Evolutionary conservation across 2,113 vertebrate species (phyloP).

Genomic region (Etia nguti): DNA sequence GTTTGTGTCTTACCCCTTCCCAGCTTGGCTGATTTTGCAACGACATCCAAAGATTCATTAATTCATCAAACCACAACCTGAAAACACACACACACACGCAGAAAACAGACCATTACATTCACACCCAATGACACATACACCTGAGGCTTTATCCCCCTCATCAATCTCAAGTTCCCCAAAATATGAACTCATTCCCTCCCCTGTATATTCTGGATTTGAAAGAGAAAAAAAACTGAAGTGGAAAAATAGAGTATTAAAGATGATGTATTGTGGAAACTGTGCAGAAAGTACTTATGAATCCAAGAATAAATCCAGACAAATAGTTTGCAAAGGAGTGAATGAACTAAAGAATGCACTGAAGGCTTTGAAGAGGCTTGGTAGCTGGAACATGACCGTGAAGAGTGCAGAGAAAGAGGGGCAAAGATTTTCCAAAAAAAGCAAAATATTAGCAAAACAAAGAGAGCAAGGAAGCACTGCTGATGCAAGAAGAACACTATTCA

Average conservation of each 20-base stretch:
- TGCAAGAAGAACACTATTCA: not conserved
- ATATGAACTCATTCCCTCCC: conserved; percentile 24
- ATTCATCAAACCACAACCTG: conserved; percentile 94
- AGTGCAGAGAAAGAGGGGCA: not conserved
- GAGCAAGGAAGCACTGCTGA: not conserved
- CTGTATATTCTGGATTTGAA: not conserved
- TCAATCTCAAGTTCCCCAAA: conserved; percentile 28
- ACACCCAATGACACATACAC: not conserved
- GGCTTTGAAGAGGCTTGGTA: conserved; percentile 1
- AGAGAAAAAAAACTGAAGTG: conserved; percentile 5
- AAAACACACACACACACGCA: conserved; percentile 22
- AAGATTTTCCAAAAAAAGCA: conserved; percentile 12
- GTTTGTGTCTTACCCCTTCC: conserved; percentile 84
- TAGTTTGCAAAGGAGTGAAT: conserved; percentile 23
- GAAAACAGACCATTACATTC: not conserved
- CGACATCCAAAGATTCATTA: conserved; percentile 87
- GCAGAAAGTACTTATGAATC: conserved; percentile 36
- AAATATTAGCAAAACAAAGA: conserved; percentile 5
- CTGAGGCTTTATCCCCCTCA: conserved; percentile 29
- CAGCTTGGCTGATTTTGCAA: conserved; percentile 95
- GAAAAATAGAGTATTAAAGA: conserved; percentile 50
- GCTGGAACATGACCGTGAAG: not conserved
- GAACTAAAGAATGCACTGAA: conserved; percentile 21
- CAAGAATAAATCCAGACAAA: conserved; percentile 57
- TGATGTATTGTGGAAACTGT: conserved; percentile 58